A percentile compares a stretch with the other conserved stretches of the same genome.
Conservation (phyloP, 1,140 invertebrate genomes). For the Caenorhabditis brenneri region DNA sequence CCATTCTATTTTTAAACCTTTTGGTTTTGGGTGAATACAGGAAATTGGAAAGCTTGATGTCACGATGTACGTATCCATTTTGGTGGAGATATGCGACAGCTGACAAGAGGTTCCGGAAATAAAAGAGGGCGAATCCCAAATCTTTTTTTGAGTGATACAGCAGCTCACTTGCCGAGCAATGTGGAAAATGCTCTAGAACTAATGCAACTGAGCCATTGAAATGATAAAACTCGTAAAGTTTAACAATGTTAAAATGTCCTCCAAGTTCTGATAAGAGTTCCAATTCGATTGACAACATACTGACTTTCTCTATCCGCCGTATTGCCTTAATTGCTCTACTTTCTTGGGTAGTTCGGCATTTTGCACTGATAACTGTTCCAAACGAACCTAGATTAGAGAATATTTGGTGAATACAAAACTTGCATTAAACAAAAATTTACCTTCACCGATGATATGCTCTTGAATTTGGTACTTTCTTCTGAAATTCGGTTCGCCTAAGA, state of each 20-base stretch:
- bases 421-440: background rate
- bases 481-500: background rate
- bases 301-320: background rate
- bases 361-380: constrained; percentile 12
- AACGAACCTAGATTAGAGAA: background rate
- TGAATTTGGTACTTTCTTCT: background rate
- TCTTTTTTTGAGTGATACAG: background rate
- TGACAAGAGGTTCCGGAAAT: background rate
- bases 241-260: constrained; percentile 20
- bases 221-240: background rate
- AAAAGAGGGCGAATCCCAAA: background rate
- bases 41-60: constrained; percentile 15
- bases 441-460: background rate
- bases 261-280: constrained; percentile 32
- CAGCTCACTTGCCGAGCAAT: background rate
- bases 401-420: background rate
- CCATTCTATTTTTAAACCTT: background rate
- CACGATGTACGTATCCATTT: constrained; percentile 15
- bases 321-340: constrained; percentile 1
- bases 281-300: constrained; percentile 10
- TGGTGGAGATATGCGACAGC: constrained; percentile 13
- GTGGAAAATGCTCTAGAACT: constrained; percentile 16
- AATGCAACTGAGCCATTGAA: background rate
- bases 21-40: background rate
- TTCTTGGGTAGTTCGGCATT: background rate